Percentiles rank a stretch among this genome's conserved stretches.
These are phyloP conservation scores for Hydropsyche betteni DNA, from an alignment of 2,888 invertebrate genomes.

Conservation along the genomic window DNA sequence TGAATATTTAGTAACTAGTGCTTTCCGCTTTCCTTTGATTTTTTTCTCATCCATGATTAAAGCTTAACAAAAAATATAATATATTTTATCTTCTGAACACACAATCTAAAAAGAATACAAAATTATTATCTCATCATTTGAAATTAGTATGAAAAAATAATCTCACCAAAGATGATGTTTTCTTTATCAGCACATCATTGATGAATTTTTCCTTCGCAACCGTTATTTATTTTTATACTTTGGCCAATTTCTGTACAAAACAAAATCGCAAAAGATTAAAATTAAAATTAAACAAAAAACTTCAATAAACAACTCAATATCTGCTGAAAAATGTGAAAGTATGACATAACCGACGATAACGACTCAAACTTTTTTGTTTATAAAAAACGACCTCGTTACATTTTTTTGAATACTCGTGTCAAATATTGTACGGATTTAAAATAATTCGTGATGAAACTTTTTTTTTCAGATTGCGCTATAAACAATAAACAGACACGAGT, in stretches of 20 bases:
- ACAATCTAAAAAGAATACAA: slow-evolving; percentile 6
- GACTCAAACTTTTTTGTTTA: too few species aligned
- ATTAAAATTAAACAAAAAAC: too few species aligned
- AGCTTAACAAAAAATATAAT: neutral
- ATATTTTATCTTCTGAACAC: neutral
- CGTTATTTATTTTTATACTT: too few species aligned
- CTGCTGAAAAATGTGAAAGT: neutral
- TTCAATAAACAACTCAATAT: neutral
- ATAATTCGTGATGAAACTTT: slow-evolving; percentile 8
- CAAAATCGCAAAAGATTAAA: too few species aligned
- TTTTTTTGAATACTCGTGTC: neutral
- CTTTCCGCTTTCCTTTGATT: slow-evolving; percentile 37
- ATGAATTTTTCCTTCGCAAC: too few species aligned
- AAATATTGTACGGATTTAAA: neutral
- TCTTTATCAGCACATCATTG: too few species aligned
- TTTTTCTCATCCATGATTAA: slow-evolving; percentile 29
- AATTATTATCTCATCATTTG: neutral
- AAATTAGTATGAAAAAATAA: too few species aligned
- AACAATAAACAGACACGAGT: slow-evolving; percentile 15
- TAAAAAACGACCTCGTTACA: too few species aligned
- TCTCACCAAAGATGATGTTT: too few species aligned
- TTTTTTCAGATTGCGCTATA: neutral
- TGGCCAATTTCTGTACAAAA: too few species aligned
- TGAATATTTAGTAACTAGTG: neutral
- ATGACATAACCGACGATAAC: neutral